Evolutionary conservation across 2,888 invertebrate species (phyloP).

Genomic region (Acholoe squamosa): DNA sequence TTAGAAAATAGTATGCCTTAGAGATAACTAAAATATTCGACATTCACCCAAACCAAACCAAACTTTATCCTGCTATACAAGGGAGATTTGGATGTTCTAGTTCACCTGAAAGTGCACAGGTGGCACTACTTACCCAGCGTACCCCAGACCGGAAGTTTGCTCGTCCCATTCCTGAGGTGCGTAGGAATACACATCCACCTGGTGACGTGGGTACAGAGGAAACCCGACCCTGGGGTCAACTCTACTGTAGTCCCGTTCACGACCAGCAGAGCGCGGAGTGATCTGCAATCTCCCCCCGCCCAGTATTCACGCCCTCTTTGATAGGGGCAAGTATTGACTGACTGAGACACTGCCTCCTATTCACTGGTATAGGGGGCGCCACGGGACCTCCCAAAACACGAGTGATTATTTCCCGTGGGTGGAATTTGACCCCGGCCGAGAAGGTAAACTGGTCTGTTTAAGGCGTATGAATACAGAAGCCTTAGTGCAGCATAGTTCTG

Average conservation of each 20-base stretch:
- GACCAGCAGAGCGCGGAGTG: background rate
- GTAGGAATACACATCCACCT: background rate
- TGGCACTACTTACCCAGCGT: background rate
- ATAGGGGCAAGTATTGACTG: slow-evolving; percentile 22
- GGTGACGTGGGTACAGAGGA: slow-evolving; percentile 11
- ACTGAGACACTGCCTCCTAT: slow-evolving; percentile 25
- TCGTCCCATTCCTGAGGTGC: slow-evolving; percentile 41
- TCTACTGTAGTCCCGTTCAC: background rate
- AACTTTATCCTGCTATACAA: no score
- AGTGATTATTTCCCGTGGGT: slow-evolving; percentile 35
- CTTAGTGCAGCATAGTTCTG: background rate
- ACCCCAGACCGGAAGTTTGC: slow-evolving; percentile 41
- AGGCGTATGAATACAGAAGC: slow-evolving; percentile 11
- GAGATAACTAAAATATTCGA: no score
- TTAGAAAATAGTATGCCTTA: no score
- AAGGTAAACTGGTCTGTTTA: slow-evolving; percentile 3
- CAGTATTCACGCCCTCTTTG: slow-evolving; percentile 5
- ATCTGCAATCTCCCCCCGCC: background rate
- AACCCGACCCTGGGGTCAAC: slow-evolving; percentile 37
- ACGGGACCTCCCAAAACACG: background rate
- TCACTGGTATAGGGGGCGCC: background rate
- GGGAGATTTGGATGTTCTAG: background rate
- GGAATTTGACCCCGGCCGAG: slow-evolving; percentile 26
- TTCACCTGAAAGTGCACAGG: background rate
- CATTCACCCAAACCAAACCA: no score